Evolutionary conservation across 2,888 invertebrate species (phyloP), one percentile per base, ranked within the genome.

Genomic region (Idaea dimidiata): DNA sequence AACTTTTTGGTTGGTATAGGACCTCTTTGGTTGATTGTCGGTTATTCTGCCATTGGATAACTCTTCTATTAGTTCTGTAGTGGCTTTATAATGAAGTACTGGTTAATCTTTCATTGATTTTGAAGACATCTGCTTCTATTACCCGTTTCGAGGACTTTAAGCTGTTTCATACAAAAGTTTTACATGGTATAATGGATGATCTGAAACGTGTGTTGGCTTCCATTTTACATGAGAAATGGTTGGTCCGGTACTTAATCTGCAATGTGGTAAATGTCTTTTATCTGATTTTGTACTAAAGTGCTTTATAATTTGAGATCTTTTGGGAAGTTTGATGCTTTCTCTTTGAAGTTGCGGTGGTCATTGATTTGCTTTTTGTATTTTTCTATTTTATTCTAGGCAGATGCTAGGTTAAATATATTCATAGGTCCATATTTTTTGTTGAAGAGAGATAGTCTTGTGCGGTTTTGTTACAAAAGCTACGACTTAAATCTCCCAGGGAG

Each of bases 131-230:
- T 43, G 43, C 43, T 43, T 10, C 43, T 10, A 43, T 8, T 43
- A 43, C 7, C 43, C 43, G 43, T 43, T 43, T 43, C 43, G 43
- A 43, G 43, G 3, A 24, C 24, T 3, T 1, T 24, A 24, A 24
- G 24, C 14, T 8, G 8, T 43, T 43, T 14, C 14, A 43, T 3
- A n/a, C n/a, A 43, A 43, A 14, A 8, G 43, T 43, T 43, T 8
- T 43, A 43, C n/a, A 14, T 3, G 3, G 10, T 43, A 43, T 43
- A 43, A 43, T 43, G 43, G 43, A 18, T 62, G 17, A 62, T 62
- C 54, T 16, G 58, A 14, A 14, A 58, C 66, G 68, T 66, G 66
- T 68, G 68, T 59, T 55, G 17, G 43, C 33, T 62, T 43, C 14
- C 43, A 43, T 43, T 43, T 43, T 43, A 14, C 10, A 14, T 43